Evolutionary conservation across 2,113 vertebrate genomes (phyloP).

Genomic region (Sigmodon hispidus): DNA sequence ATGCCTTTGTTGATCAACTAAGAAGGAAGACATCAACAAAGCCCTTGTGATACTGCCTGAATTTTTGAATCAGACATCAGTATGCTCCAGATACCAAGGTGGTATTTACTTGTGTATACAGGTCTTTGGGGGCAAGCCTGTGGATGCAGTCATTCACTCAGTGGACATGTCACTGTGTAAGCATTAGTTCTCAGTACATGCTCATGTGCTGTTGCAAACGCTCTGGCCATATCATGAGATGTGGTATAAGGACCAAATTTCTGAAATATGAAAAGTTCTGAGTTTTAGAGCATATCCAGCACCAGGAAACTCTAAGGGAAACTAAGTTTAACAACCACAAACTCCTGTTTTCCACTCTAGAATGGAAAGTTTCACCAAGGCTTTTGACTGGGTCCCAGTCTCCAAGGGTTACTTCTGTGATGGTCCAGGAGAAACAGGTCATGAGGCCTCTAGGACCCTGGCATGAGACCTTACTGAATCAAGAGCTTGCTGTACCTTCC

Average conservation of each 20-base stretch:
- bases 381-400: not conserved
- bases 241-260: not conserved
- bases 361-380: not conserved
- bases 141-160: not conserved
- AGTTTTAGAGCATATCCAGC: not conserved
- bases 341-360: not conserved
- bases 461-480: no score
- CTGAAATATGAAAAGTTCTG: not conserved
- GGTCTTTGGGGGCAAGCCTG: not conserved
- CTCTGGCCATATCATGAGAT: not conserved
- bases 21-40: not conserved
- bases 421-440: not conserved
- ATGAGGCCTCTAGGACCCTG: not conserved
- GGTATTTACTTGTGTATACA: not conserved
- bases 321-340: rapidly evolving
- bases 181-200: not conserved
- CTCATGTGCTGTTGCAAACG: not conserved
- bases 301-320: not conserved
- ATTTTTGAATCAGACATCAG: not conserved
- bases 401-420: not conserved
- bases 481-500: not conserved
- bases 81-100: not conserved
- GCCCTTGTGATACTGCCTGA: not conserved
- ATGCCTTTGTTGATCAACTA: not conserved
- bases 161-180: no score